Percentiles rank a stretch among this genome's conserved stretches.
Evolutionary conservation across 2,888 invertebrate species (phyloP).

Genomic region (Euclidia mi): DNA sequence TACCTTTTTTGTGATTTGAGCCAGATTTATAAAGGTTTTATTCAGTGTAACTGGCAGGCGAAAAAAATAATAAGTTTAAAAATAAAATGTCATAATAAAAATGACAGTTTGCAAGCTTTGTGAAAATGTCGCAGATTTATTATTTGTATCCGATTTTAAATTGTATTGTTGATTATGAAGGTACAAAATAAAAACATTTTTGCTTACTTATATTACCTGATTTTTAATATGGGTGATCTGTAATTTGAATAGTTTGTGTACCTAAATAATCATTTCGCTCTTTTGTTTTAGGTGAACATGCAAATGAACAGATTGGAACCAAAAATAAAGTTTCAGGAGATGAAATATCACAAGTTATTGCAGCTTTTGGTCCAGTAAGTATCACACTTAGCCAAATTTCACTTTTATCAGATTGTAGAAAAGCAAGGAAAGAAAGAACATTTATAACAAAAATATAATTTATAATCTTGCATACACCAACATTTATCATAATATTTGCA

Average conservation of each 20-base stretch:
- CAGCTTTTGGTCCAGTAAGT: conserved; percentile 85
- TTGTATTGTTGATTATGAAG: conserved; percentile 57
- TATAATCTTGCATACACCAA: too few species aligned
- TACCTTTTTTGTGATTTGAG: too few species aligned
- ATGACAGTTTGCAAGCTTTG: conserved; percentile 13
- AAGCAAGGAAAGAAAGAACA: too few species aligned
- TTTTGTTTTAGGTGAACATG: conserved; percentile 82
- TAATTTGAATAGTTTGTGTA: too few species aligned
- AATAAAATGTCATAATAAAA: neutral
- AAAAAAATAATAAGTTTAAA: too few species aligned
- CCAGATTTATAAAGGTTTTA: too few species aligned
- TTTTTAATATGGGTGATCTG: too few species aligned
- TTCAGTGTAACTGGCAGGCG: too few species aligned
- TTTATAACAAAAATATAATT: too few species aligned
- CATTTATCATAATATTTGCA: too few species aligned
- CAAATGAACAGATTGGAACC: conserved; percentile 82
- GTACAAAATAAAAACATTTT: conserved; percentile 11
- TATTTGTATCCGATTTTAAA: conserved; percentile 67
- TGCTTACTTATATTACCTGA: too few species aligned
- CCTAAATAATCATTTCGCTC: conserved; percentile 10
- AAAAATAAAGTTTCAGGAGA: conserved; percentile 78
- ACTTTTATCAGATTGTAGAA: too few species aligned
- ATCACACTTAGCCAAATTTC: neutral
- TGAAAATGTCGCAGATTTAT: conserved; percentile 61
- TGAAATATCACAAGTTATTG: conserved; percentile 85